Evolutionary conservation across 1,140 invertebrate genomes (phyloP).

Genomic region (Drosophila nigrodunni): DNA sequence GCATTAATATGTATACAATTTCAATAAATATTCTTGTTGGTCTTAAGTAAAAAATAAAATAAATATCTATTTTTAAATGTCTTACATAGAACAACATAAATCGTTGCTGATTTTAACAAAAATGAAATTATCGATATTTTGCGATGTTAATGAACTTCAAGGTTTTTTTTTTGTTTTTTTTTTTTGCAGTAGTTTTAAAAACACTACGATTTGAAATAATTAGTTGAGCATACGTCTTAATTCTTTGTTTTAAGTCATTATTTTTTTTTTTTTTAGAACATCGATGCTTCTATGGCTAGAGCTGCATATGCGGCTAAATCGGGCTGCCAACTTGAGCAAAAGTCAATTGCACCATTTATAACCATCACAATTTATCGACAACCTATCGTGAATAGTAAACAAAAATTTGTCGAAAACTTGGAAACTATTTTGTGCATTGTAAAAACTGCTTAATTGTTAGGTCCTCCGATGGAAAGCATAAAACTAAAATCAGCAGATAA

Average conservation of each 20-base stretch:
- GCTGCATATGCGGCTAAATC: background rate
- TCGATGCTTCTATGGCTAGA: background rate
- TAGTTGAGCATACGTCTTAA: no score
- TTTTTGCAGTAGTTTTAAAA: no score
- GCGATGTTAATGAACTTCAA: no score
- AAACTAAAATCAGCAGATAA: background rate
- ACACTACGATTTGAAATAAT: no score
- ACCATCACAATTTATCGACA: slow-evolving; percentile 15
- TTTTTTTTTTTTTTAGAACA: background rate
- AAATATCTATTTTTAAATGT: no score
- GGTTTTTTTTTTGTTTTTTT: no score
- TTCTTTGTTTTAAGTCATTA: background rate
- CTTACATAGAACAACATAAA: no score
- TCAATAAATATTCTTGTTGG: no score
- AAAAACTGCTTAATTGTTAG: background rate
- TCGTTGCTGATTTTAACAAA: no score
- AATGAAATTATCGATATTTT: no score
- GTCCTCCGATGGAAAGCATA: slow-evolving; percentile 25
- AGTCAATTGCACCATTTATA: background rate
- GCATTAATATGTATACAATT: no score
- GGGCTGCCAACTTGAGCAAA: slow-evolving; percentile 22
- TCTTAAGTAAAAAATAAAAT: no score
- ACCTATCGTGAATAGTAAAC: slow-evolving; percentile 43
- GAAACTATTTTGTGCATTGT: background rate
- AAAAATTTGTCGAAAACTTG: slow-evolving; percentile 19